These are phyloP conservation scores for Acrocera orbiculus DNA, from an alignment of 2,888 invertebrate species.

Conservation along the genomic window DNA sequence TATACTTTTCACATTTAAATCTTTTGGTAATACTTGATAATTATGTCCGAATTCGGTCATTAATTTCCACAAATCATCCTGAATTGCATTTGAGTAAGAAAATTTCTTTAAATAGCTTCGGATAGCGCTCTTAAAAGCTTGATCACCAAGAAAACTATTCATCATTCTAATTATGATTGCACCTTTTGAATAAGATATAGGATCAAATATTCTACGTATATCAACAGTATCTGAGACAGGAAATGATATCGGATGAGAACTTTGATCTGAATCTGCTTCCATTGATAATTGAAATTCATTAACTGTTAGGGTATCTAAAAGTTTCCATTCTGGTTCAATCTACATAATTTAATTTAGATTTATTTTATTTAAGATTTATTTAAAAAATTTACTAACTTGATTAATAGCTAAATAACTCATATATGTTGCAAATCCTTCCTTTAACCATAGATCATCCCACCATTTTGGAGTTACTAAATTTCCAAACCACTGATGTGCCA, in stretches of 20 bases:
- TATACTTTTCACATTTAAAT: constrained; percentile 36
- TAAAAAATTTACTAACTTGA: constrained; percentile 12
- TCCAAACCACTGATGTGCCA: constrained; percentile 72
- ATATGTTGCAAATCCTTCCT: constrained; percentile 38
- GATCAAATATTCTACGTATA: constrained; percentile 50
- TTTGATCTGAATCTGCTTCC: constrained; percentile 40
- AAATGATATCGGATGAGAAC: constrained; percentile 47
- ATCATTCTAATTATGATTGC: constrained; percentile 57
- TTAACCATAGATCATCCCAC: constrained; percentile 58
- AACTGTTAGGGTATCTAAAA: constrained; percentile 37
- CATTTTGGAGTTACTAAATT: constrained; percentile 55
- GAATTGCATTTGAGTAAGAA: constrained; percentile 42
- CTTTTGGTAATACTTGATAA: constrained; percentile 24
- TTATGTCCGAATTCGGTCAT: constrained; percentile 39
- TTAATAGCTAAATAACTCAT: constrained; percentile 32
- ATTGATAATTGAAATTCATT: constrained; percentile 39
- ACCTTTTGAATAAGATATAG: constrained; percentile 56
- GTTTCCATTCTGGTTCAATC: constrained; percentile 41
- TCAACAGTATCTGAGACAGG: constrained; percentile 41
- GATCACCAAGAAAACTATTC: constrained; percentile 46
- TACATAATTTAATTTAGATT: constrained; percentile 14
- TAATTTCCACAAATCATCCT: constrained; percentile 45
- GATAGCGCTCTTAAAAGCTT: constrained; percentile 36
- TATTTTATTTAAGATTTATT: not conserved
- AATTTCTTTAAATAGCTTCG: constrained; percentile 35